phyloP scores from a whole-genome alignment of 2,113 vertebrate genomes.

The Heliornis fulica region DNA sequence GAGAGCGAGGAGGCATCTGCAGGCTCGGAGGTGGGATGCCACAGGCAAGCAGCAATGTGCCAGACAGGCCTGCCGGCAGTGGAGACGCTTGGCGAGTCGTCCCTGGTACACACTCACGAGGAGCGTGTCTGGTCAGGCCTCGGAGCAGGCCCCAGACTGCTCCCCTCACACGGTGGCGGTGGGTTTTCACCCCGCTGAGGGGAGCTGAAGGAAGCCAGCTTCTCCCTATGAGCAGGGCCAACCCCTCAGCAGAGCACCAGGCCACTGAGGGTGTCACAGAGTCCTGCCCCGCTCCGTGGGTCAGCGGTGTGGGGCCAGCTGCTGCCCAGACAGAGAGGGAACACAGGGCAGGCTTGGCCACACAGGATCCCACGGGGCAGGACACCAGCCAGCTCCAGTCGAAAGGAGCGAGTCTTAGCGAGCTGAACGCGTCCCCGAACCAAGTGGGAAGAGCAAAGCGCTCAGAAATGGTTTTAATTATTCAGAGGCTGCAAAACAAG shows the following conservation, averaged over 20 bases:
- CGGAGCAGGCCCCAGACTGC: background rate
- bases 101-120: accelerated
- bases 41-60: background rate
- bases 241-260: background rate
- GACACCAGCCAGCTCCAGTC: background rate
- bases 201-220: background rate
- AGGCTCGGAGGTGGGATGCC: background rate
- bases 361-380: background rate
- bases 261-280: background rate
- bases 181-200: background rate
- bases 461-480: constrained; percentile 52
- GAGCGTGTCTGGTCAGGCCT: background rate
- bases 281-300: background rate
- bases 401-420: constrained; percentile 30
- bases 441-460: background rate
- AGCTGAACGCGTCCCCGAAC: background rate
- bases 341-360: background rate
- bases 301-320: background rate
- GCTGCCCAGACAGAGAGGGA: background rate
- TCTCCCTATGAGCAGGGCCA: background rate
- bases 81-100: accelerated
- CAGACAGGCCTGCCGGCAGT: background rate
- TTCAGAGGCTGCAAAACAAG: constrained; percentile 31
- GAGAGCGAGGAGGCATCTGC: background rate
- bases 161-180: background rate